phyloP scores from a whole-genome alignment of 2,797 vertebrate genomes.

The Leucoraja ocellata region DNA sequence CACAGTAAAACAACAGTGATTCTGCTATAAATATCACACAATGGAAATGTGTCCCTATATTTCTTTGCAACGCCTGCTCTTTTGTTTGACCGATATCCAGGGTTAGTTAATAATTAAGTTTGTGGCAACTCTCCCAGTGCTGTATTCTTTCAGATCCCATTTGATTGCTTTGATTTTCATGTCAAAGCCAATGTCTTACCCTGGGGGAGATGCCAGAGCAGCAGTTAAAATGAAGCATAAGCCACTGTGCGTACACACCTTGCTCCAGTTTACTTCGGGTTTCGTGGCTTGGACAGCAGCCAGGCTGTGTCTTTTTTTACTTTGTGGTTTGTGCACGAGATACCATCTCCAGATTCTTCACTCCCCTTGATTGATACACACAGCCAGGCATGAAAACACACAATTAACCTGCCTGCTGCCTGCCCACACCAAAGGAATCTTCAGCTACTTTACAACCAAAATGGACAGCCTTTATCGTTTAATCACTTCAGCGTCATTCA shows the following conservation, averaged over 20 bases:
- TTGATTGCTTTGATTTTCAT: constrained; percentile 29
- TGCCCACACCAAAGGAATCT: not conserved
- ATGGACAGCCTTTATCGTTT: not conserved
- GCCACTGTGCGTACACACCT: constrained; percentile 46
- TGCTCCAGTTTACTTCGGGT: constrained; percentile 49
- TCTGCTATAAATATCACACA: not conserved
- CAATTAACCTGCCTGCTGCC: constrained; percentile 50
- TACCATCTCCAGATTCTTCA: constrained; percentile 66
- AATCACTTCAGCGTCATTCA: not conserved
- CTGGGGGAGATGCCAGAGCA: constrained; percentile 46
- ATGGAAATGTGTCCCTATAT: not conserved
- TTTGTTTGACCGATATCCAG: constrained; percentile 4
- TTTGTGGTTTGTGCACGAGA: constrained; percentile 76
- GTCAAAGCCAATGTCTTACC: constrained; percentile 9
- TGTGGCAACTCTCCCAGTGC: not conserved
- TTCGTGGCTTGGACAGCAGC: constrained; percentile 81
- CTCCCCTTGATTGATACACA: constrained; percentile 78
- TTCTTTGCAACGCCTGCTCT: not conserved
- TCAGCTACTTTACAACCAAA: not conserved
- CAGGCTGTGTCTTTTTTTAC: constrained; percentile 68
- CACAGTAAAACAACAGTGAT: not conserved
- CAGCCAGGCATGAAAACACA: constrained; percentile 79
- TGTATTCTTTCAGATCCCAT: not conserved
- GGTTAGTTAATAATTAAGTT: constrained; percentile 33
- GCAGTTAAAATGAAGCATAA: constrained; percentile 45